Percentiles rank a stretch among this genome's conserved stretches.
Evolutionary conservation across 1,140 invertebrate genomes (phyloP).

Genomic region (Triops cancriformis): DNA sequence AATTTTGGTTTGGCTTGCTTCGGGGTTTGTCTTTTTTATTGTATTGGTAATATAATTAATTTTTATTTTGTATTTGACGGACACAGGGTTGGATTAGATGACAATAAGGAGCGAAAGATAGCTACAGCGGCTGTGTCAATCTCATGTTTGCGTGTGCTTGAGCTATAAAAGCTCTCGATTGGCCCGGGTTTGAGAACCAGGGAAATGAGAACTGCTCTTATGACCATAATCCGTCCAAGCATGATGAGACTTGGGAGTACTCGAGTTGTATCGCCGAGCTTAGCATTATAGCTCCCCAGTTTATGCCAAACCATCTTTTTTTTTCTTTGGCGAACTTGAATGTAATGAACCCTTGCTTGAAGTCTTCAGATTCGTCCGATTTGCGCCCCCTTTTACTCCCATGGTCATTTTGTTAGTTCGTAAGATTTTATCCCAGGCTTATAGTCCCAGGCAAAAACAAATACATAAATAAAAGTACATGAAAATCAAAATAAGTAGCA

Average conservation of each 20-base stretch:
- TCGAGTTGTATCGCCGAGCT: background rate
- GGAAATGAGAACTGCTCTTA: slow-evolving; percentile 6
- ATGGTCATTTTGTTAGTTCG: background rate
- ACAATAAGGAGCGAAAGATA: background rate
- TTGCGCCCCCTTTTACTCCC: background rate
- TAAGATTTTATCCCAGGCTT: background rate
- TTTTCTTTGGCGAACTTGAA: background rate
- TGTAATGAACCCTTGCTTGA: background rate
- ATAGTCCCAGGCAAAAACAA: background rate
- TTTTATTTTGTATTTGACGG: background rate
- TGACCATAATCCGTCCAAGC: background rate
- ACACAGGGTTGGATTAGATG: background rate
- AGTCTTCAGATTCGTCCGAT: background rate
- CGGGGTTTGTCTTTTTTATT: background rate
- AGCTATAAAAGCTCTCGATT: slow-evolving; percentile 6
- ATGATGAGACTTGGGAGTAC: background rate
- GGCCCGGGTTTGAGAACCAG: background rate
- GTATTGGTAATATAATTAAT: background rate
- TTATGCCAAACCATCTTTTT: background rate
- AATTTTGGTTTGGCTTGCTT: too few relatives aligned
- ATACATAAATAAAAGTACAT: background rate
- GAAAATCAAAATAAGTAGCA: too few relatives aligned
- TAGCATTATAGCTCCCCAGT: background rate
- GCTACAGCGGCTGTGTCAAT: background rate
- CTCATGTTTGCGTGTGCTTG: slow-evolving; percentile 3